A percentile compares a stretch with the other conserved stretches of the same genome.
These are phyloP conservation scores for Gastracanthus pulcherrimus DNA, from an alignment of 2,888 invertebrate genomes.

Conservation along the genomic window DNA sequence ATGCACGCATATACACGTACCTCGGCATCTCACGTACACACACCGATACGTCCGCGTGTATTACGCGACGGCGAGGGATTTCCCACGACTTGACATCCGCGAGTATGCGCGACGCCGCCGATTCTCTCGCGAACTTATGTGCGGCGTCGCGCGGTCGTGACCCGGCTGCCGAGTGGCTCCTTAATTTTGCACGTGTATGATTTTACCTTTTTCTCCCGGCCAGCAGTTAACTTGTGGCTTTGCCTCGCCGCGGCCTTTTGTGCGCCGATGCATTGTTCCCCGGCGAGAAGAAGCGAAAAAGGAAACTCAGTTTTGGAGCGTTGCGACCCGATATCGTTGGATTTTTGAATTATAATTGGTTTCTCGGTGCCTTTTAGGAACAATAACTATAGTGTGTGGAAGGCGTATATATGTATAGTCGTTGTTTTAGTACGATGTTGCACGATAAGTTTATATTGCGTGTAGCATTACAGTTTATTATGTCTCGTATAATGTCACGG, in stretches of 20 bases:
- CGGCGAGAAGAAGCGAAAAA: too few relatives aligned
- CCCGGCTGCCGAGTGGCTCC: constrained; percentile 7
- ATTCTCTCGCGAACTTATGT: not conserved
- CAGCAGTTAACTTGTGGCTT: not conserved
- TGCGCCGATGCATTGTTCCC: too few relatives aligned
- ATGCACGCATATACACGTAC: not conserved
- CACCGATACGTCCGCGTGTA: not conserved
- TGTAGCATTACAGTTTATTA: too few relatives aligned
- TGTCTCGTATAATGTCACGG: too few relatives aligned
- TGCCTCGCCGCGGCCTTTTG: not conserved
- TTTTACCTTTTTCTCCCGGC: not conserved
- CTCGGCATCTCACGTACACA: not conserved
- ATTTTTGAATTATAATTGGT: too few relatives aligned
- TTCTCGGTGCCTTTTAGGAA: too few relatives aligned
- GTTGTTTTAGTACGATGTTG: too few relatives aligned
- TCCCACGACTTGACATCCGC: constrained; percentile 49
- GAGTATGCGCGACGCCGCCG: not conserved
- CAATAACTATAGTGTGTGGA: too few relatives aligned
- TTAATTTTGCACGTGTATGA: constrained; percentile 25
- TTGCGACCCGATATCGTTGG: too few relatives aligned
- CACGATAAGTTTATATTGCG: too few relatives aligned
- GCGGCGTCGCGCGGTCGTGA: constrained; percentile 24
- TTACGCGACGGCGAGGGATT: not conserved
- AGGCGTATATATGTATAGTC: too few relatives aligned
- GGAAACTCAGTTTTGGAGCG: too few relatives aligned